phyloP scores from a whole-genome alignment of 2,113 vertebrate species.

The Eulemur macaco region DNA sequence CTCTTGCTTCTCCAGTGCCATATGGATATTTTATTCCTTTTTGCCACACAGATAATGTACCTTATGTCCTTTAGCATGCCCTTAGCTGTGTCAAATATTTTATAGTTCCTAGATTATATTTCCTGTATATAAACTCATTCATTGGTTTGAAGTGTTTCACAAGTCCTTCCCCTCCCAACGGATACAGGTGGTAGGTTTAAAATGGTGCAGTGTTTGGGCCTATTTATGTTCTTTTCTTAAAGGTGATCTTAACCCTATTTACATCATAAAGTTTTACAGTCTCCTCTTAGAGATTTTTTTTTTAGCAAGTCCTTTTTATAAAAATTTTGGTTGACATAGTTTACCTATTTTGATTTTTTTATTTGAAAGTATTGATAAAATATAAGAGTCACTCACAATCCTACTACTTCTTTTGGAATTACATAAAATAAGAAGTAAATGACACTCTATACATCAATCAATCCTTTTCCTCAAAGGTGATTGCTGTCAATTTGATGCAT shows the following conservation, averaged over 20 bases:
- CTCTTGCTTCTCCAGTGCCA: background rate
- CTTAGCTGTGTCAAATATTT: background rate
- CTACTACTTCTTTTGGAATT: background rate
- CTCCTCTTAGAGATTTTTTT: background rate
- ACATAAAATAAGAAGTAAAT: background rate
- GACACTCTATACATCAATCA: background rate
- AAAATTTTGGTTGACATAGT: background rate
- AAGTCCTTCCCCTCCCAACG: background rate
- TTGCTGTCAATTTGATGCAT: background rate
- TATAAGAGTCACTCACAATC: background rate
- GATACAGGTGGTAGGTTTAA: background rate
- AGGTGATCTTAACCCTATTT: background rate
- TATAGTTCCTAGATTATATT: background rate
- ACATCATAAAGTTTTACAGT: background rate
- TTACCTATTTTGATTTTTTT: background rate
- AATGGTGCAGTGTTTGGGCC: background rate
- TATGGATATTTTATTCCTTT: background rate
- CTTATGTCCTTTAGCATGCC: background rate
- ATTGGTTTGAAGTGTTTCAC: background rate
- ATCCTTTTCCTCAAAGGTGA: background rate
- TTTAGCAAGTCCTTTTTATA: background rate
- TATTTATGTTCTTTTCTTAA: background rate
- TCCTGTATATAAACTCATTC: background rate
- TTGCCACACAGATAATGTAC: background rate
- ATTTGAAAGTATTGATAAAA: background rate